A percentile compares a stretch with the other conserved stretches of the same genome.
Conservation (phyloP, 2,888 invertebrate genomes). For the Pollenia labialis region DNA sequence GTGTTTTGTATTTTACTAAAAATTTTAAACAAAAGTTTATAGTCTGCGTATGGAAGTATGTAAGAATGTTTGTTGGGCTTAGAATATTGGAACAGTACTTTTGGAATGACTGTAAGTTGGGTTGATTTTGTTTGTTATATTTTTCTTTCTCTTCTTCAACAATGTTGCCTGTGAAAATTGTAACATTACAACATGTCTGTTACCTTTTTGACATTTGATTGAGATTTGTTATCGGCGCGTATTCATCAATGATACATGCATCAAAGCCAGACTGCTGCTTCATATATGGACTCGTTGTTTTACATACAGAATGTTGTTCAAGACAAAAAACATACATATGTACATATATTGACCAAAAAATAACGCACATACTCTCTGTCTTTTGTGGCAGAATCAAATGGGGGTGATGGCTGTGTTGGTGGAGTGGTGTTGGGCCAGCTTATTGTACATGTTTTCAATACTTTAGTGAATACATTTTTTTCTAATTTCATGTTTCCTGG, state of each 20-base stretch:
- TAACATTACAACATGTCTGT: conserved; percentile 83
- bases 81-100: conserved; percentile 48
- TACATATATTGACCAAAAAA: conserved; percentile 52
- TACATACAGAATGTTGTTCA: background rate
- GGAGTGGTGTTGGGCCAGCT: conserved; percentile 40
- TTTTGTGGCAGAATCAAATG: background rate
- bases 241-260: conserved; percentile 83
- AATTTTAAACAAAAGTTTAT: conserved; percentile 51
- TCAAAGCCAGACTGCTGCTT: conserved; percentile 77
- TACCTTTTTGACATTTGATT: conserved; percentile 84
- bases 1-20: background rate
- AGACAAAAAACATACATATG: conserved; percentile 17
- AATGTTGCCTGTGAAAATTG: conserved; percentile 79
- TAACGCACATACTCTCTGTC: conserved; percentile 16
- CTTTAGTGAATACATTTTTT: conserved; percentile 47
- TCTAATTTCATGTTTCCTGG: conserved; percentile 58
- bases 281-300: conserved; percentile 29
- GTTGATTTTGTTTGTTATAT: background rate
- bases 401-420: background rate
- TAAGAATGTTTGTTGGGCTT: background rate
- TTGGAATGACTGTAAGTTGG: conserved; percentile 25
- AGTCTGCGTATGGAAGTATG: conserved; percentile 39
- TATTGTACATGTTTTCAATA: conserved; percentile 65
- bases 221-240: conserved; percentile 82
- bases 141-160: background rate